These are phyloP conservation scores for Empidonax traillii DNA, from an alignment of 2,113 vertebrate genomes.

Conservation along the genomic window DNA sequence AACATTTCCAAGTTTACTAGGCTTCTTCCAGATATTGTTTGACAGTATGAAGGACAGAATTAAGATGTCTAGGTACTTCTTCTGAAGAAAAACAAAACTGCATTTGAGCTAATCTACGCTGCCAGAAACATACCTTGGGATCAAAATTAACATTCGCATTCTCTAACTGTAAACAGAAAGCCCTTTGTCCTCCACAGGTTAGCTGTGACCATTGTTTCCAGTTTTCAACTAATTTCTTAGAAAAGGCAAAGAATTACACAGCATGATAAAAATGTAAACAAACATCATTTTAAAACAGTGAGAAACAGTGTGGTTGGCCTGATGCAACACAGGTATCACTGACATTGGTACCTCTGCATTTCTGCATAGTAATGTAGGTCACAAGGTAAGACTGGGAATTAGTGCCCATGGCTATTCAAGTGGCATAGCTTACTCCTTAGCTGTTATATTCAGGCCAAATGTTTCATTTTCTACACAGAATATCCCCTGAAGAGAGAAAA, in stretches of 20 bases:
- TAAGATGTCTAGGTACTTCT: neutral
- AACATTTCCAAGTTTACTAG: neutral
- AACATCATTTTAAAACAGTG: neutral
- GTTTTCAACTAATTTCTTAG: neutral
- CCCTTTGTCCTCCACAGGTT: neutral
- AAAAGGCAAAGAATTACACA: neutral
- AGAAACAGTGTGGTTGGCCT: neutral
- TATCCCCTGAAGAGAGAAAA: neutral
- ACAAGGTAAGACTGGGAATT: neutral
- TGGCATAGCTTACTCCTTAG: neutral
- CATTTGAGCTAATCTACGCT: neutral
- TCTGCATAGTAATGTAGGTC: neutral
- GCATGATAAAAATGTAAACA: neutral
- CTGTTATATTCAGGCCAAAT: neutral
- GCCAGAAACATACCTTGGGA: neutral
- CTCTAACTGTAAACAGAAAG: neutral
- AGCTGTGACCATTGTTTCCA: neutral
- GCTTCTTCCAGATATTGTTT: slow-evolving; percentile 8
- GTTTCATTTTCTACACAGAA: neutral
- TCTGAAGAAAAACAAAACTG: neutral
- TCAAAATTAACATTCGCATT: neutral
- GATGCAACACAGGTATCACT: neutral
- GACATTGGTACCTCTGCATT: neutral
- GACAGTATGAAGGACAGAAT: neutral
- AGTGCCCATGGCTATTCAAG: neutral